These are phyloP conservation scores for Forficula auricularia DNA, from an alignment of 1,140 invertebrate genomes.

Conservation along the genomic window DNA sequence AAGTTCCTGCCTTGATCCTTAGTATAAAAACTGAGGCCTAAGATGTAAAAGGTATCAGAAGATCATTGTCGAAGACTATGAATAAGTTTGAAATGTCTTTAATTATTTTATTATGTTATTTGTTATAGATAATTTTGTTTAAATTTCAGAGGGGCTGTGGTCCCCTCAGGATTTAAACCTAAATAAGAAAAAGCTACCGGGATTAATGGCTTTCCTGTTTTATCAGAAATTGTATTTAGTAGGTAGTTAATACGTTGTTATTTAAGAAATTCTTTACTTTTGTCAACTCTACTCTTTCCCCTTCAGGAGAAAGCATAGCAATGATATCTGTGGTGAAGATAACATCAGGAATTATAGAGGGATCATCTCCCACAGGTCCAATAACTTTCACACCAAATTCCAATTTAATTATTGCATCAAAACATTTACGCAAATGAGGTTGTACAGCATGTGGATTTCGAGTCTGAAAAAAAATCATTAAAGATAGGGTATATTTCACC, in stretches of 20 bases:
- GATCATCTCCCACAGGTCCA: conserved; percentile 10
- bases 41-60: no score
- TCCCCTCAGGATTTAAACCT: no score
- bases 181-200: no score
- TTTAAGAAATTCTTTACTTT: conserved; percentile 30
- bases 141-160: no score
- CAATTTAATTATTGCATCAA: conserved; percentile 63
- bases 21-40: no score
- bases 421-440: conserved; percentile 74
- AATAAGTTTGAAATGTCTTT: no score
- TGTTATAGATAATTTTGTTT: no score
- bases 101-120: no score
- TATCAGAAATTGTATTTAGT: conserved; percentile 4
- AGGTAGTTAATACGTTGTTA: neutral
- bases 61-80: no score
- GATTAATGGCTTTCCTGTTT: no score
- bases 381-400: conserved; percentile 40
- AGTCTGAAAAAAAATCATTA: conserved; percentile 34
- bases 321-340: conserved; percentile 57
- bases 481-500: neutral
- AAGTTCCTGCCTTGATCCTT: no score
- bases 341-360: conserved; percentile 12
- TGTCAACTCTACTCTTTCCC: conserved; percentile 53
- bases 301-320: conserved; percentile 73
- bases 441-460: conserved; percentile 73